Evolutionary conservation across 2,888 invertebrate genomes (phyloP).

Genomic region (Oxycera nigricornis): DNA sequence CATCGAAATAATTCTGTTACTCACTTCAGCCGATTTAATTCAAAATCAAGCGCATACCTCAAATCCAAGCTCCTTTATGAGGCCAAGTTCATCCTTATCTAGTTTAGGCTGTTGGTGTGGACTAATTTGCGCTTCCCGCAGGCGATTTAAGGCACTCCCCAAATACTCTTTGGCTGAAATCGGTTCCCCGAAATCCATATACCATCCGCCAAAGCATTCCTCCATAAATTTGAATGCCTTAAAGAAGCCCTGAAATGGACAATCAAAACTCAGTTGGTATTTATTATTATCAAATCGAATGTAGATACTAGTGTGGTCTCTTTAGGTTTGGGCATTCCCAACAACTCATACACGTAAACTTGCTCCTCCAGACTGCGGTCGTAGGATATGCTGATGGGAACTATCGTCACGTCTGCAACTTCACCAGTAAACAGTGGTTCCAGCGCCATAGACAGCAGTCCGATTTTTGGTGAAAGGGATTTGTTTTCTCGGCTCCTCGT

Average conservation of each 20-base stretch:
- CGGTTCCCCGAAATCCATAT: constrained; percentile 82
- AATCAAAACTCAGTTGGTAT: neutral
- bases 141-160: constrained; percentile 62
- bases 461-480: constrained; percentile 91
- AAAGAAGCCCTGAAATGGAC: constrained; percentile 72
- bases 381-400: constrained; percentile 95
- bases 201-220: constrained; percentile 85
- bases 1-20: constrained; percentile 8
- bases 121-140: constrained; percentile 65
- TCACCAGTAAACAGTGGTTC: constrained; percentile 82
- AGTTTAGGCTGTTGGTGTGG: constrained; percentile 66
- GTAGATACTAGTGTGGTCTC: constrained; percentile 89
- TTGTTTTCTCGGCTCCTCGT: constrained; percentile 94
- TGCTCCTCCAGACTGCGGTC: constrained; percentile 92
- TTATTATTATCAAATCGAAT: neutral
- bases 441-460: constrained; percentile 84
- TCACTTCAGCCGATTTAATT: neutral
- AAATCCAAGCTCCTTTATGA: constrained; percentile 72
- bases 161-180: constrained; percentile 76
- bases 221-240: constrained; percentile 83
- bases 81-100: constrained; percentile 67
- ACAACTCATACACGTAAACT: constrained; percentile 90
- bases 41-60: constrained; percentile 55
- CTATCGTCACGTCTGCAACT: constrained; percentile 85
- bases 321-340: constrained; percentile 97